Conservation (phyloP, 2,888 invertebrate species). For the Caenorhabditis doughertyi region DNA sequence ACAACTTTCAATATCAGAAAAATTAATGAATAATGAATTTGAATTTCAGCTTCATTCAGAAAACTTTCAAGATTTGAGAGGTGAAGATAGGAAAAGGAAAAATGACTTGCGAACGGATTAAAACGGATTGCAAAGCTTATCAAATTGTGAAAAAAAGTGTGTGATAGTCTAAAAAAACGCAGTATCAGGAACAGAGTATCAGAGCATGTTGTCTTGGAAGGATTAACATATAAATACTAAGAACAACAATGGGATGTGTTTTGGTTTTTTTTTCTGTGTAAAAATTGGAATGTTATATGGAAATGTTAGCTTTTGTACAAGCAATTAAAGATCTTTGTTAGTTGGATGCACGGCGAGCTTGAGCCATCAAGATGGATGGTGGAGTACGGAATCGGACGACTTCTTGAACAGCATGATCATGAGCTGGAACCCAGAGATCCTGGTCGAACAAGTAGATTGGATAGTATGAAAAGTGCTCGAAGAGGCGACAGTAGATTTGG, state of each 20-base stretch:
- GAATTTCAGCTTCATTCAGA: no score
- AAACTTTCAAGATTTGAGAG: not conserved
- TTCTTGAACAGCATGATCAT: slow-evolving; percentile 32
- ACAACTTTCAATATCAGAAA: not conserved
- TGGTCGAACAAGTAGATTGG: slow-evolving; percentile 45
- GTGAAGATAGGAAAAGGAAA: not conserved
- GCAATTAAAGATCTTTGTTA: no score
- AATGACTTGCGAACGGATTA: not conserved
- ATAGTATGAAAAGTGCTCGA: slow-evolving; percentile 54
- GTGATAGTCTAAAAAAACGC: not conserved
- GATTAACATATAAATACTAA: not conserved
- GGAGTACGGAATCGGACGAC: slow-evolving; percentile 51
- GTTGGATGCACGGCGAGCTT: slow-evolving; percentile 9
- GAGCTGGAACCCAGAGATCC: slow-evolving; percentile 37
- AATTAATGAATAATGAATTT: not conserved
- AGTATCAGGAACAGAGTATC: not conserved
- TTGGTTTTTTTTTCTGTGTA: not conserved
- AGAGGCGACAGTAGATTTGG: slow-evolving; percentile 54
- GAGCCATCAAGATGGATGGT: slow-evolving; percentile 32
- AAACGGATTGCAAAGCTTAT: not conserved
- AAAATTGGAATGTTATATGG: not conserved
- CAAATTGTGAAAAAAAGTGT: not conserved
- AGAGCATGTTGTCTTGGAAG: not conserved
- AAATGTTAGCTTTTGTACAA: not conserved
- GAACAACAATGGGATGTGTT: not conserved